A percentile compares a stretch with the other conserved stretches of the same genome.
phyloP scores from a whole-genome alignment of 2,113 vertebrate genomes.

The Prochilodus magdalenae region DNA sequence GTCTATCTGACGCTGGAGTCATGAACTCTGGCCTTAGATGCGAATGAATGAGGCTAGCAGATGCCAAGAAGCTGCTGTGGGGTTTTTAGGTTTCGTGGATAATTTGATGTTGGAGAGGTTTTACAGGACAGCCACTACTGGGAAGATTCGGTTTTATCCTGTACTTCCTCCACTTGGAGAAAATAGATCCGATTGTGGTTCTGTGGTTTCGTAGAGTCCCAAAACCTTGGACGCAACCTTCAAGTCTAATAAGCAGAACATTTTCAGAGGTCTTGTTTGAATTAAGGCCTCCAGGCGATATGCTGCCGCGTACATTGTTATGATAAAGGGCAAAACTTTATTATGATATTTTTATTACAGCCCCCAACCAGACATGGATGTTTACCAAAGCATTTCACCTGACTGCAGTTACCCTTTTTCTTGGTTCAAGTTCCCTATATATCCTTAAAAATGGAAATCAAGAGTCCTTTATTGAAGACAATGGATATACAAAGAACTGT shows the following conservation, averaged over 20 bases:
- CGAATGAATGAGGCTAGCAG: neutral
- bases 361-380: neutral
- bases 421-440: neutral
- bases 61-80: neutral
- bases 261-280: neutral
- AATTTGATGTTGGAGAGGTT: neutral
- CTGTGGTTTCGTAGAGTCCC: neutral
- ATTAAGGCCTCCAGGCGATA: neutral
- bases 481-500: too few relatives aligned
- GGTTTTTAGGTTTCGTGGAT: neutral
- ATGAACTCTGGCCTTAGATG: neutral
- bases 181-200: conserved; percentile 12
- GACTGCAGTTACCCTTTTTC: neutral
- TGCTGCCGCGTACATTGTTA: neutral
- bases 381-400: neutral
- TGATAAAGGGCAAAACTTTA: neutral
- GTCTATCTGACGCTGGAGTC: neutral
- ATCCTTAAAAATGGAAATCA: too few relatives aligned
- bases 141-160: neutral
- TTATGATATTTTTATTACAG: neutral
- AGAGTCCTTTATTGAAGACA: too few relatives aligned
- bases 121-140: neutral
- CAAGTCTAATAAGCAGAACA: neutral
- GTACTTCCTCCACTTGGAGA: neutral
- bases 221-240: neutral